Percentiles rank a stretch among this genome's conserved stretches.
phyloP scores from a whole-genome alignment of 1,140 invertebrate genomes.

The Caenorhabditis briggsae region DNA sequence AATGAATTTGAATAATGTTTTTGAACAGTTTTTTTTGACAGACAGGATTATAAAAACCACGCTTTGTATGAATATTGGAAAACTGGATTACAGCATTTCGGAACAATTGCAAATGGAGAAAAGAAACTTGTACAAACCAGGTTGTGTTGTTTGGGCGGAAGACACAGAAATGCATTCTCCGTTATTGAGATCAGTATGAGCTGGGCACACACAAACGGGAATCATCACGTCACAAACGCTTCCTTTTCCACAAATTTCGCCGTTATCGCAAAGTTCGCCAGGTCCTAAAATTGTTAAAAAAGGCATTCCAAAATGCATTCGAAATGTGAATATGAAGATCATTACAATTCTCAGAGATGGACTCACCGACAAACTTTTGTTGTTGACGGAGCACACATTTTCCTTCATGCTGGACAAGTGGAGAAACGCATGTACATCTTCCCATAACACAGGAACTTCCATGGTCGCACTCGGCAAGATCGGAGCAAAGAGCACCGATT shows the following conservation, averaged over 20 bases:
- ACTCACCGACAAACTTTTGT: slow-evolving; percentile 72
- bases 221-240: slow-evolving; percentile 74
- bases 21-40: no score
- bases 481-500: slow-evolving; percentile 71
- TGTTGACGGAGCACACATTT: slow-evolving; percentile 68
- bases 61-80: background rate
- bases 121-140: slow-evolving; percentile 48
- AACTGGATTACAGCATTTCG: background rate
- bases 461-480: slow-evolving; percentile 69
- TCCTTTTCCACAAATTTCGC: slow-evolving; percentile 71
- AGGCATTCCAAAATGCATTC: background rate
- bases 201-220: slow-evolving; percentile 75
- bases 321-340: background rate
- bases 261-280: slow-evolving; percentile 74
- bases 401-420: slow-evolving; percentile 72
- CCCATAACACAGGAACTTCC: slow-evolving; percentile 69
- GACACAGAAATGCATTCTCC: slow-evolving; percentile 69
- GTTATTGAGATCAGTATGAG: slow-evolving; percentile 72
- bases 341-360: no score
- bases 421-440: slow-evolving; percentile 72
- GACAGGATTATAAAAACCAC: no score
- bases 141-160: slow-evolving; percentile 24
- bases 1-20: no score
- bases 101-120: background rate
- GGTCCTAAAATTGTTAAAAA: slow-evolving; percentile 70